Conservation (phyloP, 2,113 vertebrate genomes). For the Coryphaenoides rupestris region DNA sequence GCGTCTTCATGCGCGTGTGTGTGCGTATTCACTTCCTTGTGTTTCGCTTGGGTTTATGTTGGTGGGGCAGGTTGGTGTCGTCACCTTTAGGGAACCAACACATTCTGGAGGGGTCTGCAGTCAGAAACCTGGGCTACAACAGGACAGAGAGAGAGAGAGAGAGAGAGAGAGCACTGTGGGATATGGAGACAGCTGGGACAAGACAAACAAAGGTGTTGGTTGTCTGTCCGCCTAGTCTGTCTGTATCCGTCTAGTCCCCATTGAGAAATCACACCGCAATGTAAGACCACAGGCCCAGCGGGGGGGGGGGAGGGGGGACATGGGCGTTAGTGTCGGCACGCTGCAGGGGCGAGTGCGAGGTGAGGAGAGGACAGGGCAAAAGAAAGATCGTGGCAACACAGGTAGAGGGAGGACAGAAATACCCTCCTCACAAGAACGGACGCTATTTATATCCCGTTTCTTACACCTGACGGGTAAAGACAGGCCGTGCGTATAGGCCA, state of each 20-base stretch:
- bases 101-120: no score
- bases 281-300: not conserved
- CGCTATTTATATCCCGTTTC: slow-evolving; percentile 45
- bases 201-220: not conserved
- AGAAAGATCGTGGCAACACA: slow-evolving; percentile 16
- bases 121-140: no score
- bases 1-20: slow-evolving; percentile 6
- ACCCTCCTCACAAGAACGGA: slow-evolving; percentile 12
- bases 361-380: slow-evolving; percentile 46
- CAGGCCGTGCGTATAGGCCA: slow-evolving; percentile 25
- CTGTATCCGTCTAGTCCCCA: not conserved
- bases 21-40: not conserved
- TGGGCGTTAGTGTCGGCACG: slow-evolving; percentile 14
- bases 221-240: not conserved
- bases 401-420: slow-evolving; percentile 9
- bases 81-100: no score
- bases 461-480: slow-evolving; percentile 36
- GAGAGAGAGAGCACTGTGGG: slow-evolving; percentile 21
- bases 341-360: slow-evolving; percentile 16
- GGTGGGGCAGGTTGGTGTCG: slow-evolving; percentile 9
- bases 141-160: not conserved
- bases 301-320: slow-evolving; percentile 31
- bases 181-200: slow-evolving; percentile 12
- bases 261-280: not conserved
- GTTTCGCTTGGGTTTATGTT: not conserved